phyloP scores from a whole-genome alignment of 2,113 vertebrate genomes.

The Felis catus region F.catus_Fca126_mat1.0 CM031411.1:104335001-104335500 shows the following conservation, averaged over 20 bases:
- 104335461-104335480: background rate
- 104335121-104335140: background rate
- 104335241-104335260: background rate
- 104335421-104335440: background rate
- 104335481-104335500: background rate
- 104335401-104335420: background rate
- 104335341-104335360: background rate
- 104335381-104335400: background rate
- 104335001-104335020: background rate
- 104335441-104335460: background rate
- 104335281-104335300: background rate
- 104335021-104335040: background rate
- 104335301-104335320: background rate
- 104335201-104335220: background rate
- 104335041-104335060: background rate
- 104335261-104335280: background rate
- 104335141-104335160: background rate
- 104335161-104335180: background rate
- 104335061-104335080: background rate
- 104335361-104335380: background rate
- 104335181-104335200: background rate
- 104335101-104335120: background rate
- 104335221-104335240: background rate
- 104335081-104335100: background rate
- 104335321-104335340: background rate